phyloP scores from a whole-genome alignment of 2,797 vertebrate genomes.

The Xyrichtys novacula region DNA sequence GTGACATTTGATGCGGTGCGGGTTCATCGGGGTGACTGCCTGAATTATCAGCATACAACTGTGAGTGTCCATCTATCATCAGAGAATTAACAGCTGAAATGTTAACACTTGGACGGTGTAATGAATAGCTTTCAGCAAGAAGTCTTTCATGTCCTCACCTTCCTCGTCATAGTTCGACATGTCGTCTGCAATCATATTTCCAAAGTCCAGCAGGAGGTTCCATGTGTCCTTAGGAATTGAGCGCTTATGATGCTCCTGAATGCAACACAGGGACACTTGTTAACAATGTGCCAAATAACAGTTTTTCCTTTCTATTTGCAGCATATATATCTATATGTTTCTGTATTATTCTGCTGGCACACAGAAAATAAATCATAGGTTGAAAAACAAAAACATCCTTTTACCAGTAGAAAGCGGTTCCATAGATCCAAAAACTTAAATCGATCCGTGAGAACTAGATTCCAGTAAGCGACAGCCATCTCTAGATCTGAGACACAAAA shows the following conservation, averaged over 20 bases:
- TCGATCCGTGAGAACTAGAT: conserved; percentile 93
- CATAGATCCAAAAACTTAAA: conserved; percentile 99
- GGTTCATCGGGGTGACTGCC: not conserved
- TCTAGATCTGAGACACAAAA: conserved; percentile 85
- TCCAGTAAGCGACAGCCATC: conserved; percentile 98
- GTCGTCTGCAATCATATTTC: conserved; percentile 98
- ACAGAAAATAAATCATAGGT: not conserved
- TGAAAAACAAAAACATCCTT: conserved; percentile 38
- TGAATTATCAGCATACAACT: not conserved
- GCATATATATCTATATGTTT: not conserved
- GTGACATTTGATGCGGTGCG: not conserved
- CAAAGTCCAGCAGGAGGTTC: conserved; percentile 97
- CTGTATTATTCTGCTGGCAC: not conserved
- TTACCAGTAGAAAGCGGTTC: conserved; percentile 96
- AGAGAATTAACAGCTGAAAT: not conserved
- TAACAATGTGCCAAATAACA: not conserved
- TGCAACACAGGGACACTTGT: conserved; percentile 23
- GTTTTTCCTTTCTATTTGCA: not conserved
- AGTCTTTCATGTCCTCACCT: conserved; percentile 82
- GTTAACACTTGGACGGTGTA: not conserved
- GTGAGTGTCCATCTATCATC: not conserved
- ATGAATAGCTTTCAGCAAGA: not conserved
- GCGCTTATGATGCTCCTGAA: conserved; percentile 96
- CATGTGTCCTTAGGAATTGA: conserved; percentile 98
- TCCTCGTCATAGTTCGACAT: conserved; percentile 99